These are phyloP conservation scores for Drosophila subobscura DNA, from an alignment of 1,140 invertebrate species.

Conservation along the genomic window DNA sequence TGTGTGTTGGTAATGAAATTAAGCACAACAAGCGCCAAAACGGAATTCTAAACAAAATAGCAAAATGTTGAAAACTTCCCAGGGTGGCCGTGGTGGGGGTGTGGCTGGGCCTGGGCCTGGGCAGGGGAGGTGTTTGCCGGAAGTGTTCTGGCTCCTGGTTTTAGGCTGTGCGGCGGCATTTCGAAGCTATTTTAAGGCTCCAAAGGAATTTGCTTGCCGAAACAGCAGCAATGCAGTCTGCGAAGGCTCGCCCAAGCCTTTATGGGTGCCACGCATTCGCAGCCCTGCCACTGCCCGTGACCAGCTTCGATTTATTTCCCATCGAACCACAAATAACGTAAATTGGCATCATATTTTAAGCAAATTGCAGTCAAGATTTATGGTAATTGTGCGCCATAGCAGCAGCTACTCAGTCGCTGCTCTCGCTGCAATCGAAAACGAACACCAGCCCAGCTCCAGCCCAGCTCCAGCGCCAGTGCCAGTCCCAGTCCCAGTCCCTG, in stretches of 20 bases:
- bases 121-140: neutral
- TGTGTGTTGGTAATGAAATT: constrained; percentile 69
- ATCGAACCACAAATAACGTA: constrained; percentile 82
- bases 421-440: constrained; percentile 13
- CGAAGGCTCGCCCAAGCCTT: neutral
- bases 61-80: constrained; percentile 28
- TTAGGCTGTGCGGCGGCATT: constrained; percentile 21
- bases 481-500: too few species aligned
- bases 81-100: too few species aligned
- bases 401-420: constrained; percentile 45
- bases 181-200: too few species aligned
- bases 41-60: constrained; percentile 73
- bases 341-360: constrained; percentile 83
- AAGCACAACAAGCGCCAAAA: constrained; percentile 76
- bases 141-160: constrained; percentile 16
- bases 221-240: constrained; percentile 32
- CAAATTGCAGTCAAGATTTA: constrained; percentile 81
- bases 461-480: too few species aligned
- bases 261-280: constrained; percentile 15
- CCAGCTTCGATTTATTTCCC: constrained; percentile 78
- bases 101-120: too few species aligned
- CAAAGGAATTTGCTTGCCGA: constrained; percentile 28
- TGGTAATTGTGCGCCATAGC: constrained; percentile 79
- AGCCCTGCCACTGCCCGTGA: constrained; percentile 23
- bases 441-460: neutral